A percentile compares a stretch with the other conserved stretches of the same genome.
These are phyloP conservation scores for Calephelis nemesis DNA, from an alignment of 1,140 invertebrate species.

Conservation along the genomic window DNA sequence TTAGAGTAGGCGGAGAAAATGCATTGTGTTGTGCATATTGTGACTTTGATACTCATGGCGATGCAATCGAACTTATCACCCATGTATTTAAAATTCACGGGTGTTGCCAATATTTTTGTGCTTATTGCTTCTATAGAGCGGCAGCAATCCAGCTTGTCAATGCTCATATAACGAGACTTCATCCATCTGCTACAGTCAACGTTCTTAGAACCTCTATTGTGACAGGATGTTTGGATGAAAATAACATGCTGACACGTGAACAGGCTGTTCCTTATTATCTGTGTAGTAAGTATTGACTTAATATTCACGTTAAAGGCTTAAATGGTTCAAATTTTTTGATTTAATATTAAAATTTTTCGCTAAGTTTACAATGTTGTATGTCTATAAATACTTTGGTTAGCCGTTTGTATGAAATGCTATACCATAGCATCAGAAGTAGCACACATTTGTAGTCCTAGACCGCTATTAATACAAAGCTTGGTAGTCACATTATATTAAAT, in stretches of 20 bases:
- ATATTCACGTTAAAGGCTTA: background rate
- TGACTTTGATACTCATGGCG: constrained; percentile 52
- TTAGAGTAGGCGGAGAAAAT: constrained; percentile 54
- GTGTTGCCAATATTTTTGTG: constrained; percentile 50
- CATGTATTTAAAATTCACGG: constrained; percentile 66
- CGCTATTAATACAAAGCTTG: too few relatives aligned
- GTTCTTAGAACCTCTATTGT: constrained; percentile 38
- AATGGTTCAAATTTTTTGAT: background rate
- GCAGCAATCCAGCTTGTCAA: constrained; percentile 51
- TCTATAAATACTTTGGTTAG: too few relatives aligned
- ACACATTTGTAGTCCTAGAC: too few relatives aligned
- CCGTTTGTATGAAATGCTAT: too few relatives aligned
- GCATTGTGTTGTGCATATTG: constrained; percentile 61
- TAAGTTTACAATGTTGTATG: too few relatives aligned
- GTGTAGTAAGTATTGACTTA: constrained; percentile 46
- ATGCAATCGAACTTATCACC: constrained; percentile 64
- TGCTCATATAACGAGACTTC: constrained; percentile 46
- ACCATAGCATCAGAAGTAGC: background rate
- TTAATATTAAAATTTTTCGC: too few relatives aligned
- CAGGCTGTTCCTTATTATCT: constrained; percentile 53
- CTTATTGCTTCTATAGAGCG: constrained; percentile 62
- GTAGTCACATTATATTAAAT: too few relatives aligned
- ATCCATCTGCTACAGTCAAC: constrained; percentile 26
- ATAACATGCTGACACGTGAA: constrained; percentile 47
- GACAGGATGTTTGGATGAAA: constrained; percentile 29